Base-by-base conservation (phyloP, 2,888 invertebrate genomes). In the Zelleria hepariella region DNA sequence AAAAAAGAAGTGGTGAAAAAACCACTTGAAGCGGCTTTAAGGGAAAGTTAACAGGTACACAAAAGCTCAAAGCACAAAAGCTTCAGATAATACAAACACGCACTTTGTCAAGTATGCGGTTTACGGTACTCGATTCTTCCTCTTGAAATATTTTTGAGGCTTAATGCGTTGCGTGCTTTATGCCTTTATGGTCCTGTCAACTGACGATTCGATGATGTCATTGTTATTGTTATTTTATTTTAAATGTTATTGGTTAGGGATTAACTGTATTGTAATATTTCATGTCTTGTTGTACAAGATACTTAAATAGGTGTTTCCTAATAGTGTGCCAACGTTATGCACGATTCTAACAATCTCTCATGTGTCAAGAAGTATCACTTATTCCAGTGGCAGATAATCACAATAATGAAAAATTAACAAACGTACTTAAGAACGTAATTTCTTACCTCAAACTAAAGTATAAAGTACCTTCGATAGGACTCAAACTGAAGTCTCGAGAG, bases 1-100 rank as follows among this genome's bases (percentile, higher is more conserved):
- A 42, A 42, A 42, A 32, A 42, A 42, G 32, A 42, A 10, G 15
- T 15, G 65, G 63, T 67, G 64, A 71, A 78, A 79, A 81, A 78
- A 77, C 69, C 67, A 65, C 70, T 72, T 73, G 68, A 71, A 70
- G 69, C 70, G 67, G 15, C 32, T 42, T 71, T 73, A 72, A 78
- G 76, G 77, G 79, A 82, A 84, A 84, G 82, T 80, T 77, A 76
- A 79, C 76, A 80, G 76, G 74, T 72, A 77, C 68, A 80, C 75
- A 80, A 75, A 73, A 68, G 67, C 62, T 62, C 62, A 63, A 54
- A 59, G 27, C 25, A 57, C 25, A 58, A 60, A 60, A 21, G 26
- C 15, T 15, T 54, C 20, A 60, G 48, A 58, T 54, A 60, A 59
- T 52, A 58, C 49, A 77, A 78, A 78, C 68, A 80, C 67, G 73